phyloP scores from a whole-genome alignment of 2,797 vertebrate genomes.

The Sebastes steindachneri region DNA sequence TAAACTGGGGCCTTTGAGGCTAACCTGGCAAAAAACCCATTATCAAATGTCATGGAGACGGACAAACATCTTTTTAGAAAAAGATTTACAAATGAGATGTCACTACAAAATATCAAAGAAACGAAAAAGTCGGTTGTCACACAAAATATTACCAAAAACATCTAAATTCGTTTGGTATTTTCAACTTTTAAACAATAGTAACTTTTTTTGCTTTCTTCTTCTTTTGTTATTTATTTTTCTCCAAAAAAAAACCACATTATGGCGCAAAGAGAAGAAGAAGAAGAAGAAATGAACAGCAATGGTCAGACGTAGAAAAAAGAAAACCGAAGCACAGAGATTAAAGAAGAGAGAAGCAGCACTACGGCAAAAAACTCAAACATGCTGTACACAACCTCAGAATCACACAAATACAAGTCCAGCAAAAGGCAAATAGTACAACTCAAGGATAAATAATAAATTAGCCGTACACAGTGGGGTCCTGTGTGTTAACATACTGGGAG shows the following conservation, averaged over 20 bases:
- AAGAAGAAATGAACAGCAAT: constrained; percentile 58
- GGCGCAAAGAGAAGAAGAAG: constrained; percentile 71
- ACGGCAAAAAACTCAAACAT: constrained; percentile 84
- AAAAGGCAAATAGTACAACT: constrained; percentile 84
- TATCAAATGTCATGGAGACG: constrained; percentile 94
- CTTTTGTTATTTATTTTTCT: constrained; percentile 63
- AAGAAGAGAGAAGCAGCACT: constrained; percentile 80
- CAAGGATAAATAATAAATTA: constrained; percentile 87
- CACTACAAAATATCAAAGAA: constrained; percentile 93
- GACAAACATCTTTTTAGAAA: constrained; percentile 91
- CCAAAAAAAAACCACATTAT: constrained; percentile 75
- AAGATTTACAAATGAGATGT: constrained; percentile 99
- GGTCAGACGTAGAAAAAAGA: constrained; percentile 74
- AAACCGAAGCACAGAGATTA: constrained; percentile 74
- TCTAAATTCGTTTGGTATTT: constrained; percentile 84
- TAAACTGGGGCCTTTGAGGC: constrained; percentile 94
- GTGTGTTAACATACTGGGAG: constrained; percentile 68
- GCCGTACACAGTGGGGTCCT: constrained; percentile 70
- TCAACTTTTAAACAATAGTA: constrained; percentile 71
- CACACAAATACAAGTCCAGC: constrained; percentile 84
- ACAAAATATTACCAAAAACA: constrained; percentile 88
- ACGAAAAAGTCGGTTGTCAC: constrained; percentile 81
- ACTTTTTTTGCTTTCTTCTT: constrained; percentile 66
- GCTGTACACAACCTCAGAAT: constrained; percentile 84
- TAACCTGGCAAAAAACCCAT: constrained; percentile 93